A percentile compares a stretch with the other conserved stretches of the same genome.
phyloP scores from a whole-genome alignment of 2,888 invertebrate genomes.

The Didymodactylos carnosus region DNA sequence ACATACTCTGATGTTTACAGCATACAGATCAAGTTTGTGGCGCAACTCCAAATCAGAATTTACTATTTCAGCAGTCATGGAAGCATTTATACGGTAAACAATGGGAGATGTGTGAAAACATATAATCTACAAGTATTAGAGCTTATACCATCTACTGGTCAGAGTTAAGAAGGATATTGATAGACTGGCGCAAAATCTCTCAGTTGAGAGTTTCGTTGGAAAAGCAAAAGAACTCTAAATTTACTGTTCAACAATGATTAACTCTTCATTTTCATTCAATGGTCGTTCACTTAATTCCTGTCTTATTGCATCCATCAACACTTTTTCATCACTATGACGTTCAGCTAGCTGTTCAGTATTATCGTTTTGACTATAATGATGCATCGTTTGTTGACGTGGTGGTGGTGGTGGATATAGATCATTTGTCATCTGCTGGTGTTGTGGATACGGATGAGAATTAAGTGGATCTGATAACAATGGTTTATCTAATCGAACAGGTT shows the following conservation, averaged over 20 bases:
- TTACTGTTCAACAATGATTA: neutral
- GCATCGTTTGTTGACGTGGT: neutral
- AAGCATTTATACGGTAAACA: no score
- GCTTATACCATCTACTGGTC: no score
- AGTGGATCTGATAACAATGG: neutral
- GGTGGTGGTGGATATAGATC: neutral
- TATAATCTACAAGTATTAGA: no score
- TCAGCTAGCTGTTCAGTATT: neutral
- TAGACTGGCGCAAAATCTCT: no score
- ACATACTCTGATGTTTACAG: no score
- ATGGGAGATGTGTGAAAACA: no score
- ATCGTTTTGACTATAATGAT: neutral
- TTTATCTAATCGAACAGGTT: neutral
- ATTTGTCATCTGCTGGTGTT: neutral
- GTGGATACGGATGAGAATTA: neutral
- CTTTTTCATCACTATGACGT: neutral
- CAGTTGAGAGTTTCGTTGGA: no score
- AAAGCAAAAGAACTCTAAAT: no score
- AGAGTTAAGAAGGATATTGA: no score
- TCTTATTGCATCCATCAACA: neutral
- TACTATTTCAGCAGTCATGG: no score
- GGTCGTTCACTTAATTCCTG: neutral
- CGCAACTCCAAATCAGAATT: no score
- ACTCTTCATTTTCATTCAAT: neutral
- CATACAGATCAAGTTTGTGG: no score